These are phyloP conservation scores for Lasioglossum figueresi DNA, from an alignment of 2,888 invertebrate genomes.

Conservation along the genomic window DNA sequence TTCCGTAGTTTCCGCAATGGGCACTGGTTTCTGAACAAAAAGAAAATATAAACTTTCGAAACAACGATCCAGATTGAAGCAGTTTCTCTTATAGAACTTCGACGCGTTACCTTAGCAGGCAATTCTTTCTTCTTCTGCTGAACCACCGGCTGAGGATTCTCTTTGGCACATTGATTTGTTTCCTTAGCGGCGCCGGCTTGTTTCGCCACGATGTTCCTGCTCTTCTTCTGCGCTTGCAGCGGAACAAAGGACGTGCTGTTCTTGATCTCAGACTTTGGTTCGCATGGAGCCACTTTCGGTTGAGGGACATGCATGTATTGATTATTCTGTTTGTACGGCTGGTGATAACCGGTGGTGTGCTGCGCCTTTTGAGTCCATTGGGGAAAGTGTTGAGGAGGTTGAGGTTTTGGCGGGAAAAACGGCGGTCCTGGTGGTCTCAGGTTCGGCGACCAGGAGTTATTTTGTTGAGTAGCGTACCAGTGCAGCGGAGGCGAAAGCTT, in stretches of 20 bases:
- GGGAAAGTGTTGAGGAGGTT: constrained; percentile 44
- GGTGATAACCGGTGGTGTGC: constrained; percentile 67
- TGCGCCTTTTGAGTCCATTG: constrained; percentile 62
- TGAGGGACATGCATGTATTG: constrained; percentile 26
- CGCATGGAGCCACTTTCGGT: constrained; percentile 65
- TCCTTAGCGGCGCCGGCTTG: constrained; percentile 42
- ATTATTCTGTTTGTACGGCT: constrained; percentile 38
- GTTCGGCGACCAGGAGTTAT: constrained; percentile 60
- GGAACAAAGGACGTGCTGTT: constrained; percentile 85
- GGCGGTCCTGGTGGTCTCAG: constrained; percentile 61
- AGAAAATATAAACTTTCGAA: background rate
- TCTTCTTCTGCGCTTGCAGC: constrained; percentile 85
- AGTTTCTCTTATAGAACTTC: background rate
- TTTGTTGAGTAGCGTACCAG: constrained; percentile 67
- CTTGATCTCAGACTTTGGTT: constrained; percentile 71
- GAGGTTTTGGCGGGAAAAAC: constrained; percentile 47
- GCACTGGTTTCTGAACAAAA: constrained; percentile 36
- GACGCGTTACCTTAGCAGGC: constrained; percentile 47
- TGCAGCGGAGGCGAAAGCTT: constrained; percentile 69
- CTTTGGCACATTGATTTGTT: constrained; percentile 46
- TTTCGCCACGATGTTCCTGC: constrained; percentile 68
- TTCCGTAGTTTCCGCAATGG: constrained; percentile 48
- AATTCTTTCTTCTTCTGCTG: constrained; percentile 55
- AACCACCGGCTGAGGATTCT: constrained; percentile 41
- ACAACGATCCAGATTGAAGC: background rate